Evolutionary conservation across 2,888 invertebrate species (phyloP).

Genomic region (Andrena praecox): DNA sequence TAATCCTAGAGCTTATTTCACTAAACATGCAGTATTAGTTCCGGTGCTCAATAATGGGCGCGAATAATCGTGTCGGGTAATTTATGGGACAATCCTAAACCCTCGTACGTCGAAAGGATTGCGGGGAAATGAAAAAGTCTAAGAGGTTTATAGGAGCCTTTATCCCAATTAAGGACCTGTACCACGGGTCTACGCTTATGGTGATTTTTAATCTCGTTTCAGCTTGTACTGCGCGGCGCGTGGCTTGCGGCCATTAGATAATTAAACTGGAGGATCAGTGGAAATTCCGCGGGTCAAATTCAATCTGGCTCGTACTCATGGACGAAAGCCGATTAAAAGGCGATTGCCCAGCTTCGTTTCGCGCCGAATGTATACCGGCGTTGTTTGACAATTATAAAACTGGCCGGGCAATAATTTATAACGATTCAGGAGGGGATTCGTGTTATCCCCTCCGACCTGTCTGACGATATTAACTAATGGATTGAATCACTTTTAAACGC

Average conservation of each 20-base stretch:
- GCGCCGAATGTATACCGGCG: slow-evolving; percentile 5
- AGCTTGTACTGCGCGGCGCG: slow-evolving; percentile 1
- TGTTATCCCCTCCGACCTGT: too few relatives aligned
- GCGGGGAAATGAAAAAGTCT: background rate
- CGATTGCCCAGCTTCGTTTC: slow-evolving; percentile 22
- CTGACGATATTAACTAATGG: background rate
- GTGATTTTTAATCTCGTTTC: slow-evolving; percentile 24
- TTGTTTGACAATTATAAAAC: slow-evolving; percentile 19
- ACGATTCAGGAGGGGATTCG: background rate
- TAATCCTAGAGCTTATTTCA: too few relatives aligned
- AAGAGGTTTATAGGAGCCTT: slow-evolving; percentile 6
- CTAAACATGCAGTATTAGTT: too few relatives aligned
- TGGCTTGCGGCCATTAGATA: slow-evolving; percentile 21
- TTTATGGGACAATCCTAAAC: background rate
- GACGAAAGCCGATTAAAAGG: slow-evolving; percentile 44
- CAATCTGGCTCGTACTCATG: slow-evolving; percentile 26
- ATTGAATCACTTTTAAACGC: background rate
- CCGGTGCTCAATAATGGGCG: background rate
- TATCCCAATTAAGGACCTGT: background rate
- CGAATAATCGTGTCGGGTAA: background rate
- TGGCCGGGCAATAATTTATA: slow-evolving; percentile 9
- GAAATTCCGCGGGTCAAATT: slow-evolving; percentile 36
- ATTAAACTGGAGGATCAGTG: slow-evolving; percentile 39
- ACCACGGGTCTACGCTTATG: background rate
- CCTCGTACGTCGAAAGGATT: background rate